phyloP scores from a whole-genome alignment of 2,113 vertebrate genomes.

The Python bivittatus region DNA sequence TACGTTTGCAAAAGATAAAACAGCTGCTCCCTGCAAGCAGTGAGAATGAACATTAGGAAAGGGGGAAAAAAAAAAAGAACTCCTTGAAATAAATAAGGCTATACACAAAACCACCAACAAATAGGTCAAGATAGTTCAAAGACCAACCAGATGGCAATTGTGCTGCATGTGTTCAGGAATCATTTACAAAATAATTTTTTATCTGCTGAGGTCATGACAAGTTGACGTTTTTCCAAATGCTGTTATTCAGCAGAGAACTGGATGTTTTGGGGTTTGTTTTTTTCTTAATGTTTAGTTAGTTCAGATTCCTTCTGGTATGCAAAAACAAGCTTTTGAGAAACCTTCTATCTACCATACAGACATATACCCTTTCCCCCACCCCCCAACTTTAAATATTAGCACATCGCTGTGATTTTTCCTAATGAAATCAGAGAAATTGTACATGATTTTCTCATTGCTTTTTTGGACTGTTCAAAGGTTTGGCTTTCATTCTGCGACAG shows the following conservation, averaged over 20 bases:
- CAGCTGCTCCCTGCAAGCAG: background rate
- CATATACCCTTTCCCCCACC: background rate
- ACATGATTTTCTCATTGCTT: background rate
- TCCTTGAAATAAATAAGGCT: slow-evolving; percentile 13
- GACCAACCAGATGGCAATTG: slow-evolving; percentile 21
- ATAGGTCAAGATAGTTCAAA: slow-evolving; percentile 29
- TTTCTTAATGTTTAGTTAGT: background rate
- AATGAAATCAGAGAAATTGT: background rate
- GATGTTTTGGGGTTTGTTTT: background rate
- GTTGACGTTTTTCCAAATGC: slow-evolving; percentile 5
- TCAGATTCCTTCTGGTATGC: background rate
- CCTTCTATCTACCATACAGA: background rate
- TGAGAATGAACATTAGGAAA: background rate
- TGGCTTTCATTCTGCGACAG: background rate
- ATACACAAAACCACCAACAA: slow-evolving; percentile 1
- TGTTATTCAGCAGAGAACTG: background rate
- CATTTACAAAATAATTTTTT: slow-evolving; percentile 15
- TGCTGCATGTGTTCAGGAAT: slow-evolving; percentile 3
- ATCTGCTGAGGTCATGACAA: slow-evolving; percentile 21
- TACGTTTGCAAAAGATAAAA: background rate
- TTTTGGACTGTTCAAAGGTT: slow-evolving; percentile 23
- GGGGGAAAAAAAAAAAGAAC: background rate
- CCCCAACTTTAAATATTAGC: background rate
- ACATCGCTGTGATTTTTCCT: background rate
- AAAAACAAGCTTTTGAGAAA: background rate